Percentiles rank a stretch among this genome's conserved stretches.
Conservation (phyloP, 2,888 invertebrate genomes). For the Drosophila setosimentum region DNA sequence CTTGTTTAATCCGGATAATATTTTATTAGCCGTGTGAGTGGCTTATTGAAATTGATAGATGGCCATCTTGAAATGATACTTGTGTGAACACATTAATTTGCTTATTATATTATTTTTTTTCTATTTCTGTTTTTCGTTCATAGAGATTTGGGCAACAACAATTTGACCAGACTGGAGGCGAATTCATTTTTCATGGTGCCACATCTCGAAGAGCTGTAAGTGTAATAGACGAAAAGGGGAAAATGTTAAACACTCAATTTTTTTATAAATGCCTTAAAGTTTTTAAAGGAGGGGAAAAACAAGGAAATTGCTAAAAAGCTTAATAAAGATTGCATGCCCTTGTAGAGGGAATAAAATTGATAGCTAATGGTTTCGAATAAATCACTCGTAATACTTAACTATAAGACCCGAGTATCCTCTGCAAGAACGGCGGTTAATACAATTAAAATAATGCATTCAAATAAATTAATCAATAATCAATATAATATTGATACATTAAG, state of each 20-base stretch:
- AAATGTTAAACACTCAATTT: constrained; percentile 3
- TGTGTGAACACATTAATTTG: constrained; percentile 52
- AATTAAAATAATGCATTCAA: not conserved
- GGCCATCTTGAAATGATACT: constrained; percentile 22
- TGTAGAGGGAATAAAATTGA: not conserved
- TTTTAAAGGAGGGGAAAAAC: constrained; percentile 2
- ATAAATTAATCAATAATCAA: not conserved
- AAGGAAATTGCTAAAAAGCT: constrained; percentile 2
- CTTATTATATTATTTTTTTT: constrained; percentile 31
- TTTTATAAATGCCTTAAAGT: constrained; percentile 15
- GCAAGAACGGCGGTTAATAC: not conserved
- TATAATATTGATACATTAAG: not conserved
- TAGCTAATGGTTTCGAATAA: not conserved
- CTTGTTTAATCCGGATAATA: constrained; percentile 56
- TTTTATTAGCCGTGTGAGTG: constrained; percentile 39
- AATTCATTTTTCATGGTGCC: constrained; percentile 89
- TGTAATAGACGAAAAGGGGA: constrained; percentile 69
- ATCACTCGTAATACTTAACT: not conserved
- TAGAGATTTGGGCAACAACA: constrained; percentile 94
- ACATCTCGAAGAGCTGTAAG: constrained; percentile 92
- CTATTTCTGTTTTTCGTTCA: not conserved
- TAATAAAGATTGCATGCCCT: not conserved
- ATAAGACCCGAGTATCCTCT: not conserved
- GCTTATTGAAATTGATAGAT: constrained; percentile 70
- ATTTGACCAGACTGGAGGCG: constrained; percentile 90